Percentiles rank a stretch among this genome's conserved stretches.
Conservation (phyloP, 2,888 invertebrate genomes). For the Molanna angustata region DNA sequence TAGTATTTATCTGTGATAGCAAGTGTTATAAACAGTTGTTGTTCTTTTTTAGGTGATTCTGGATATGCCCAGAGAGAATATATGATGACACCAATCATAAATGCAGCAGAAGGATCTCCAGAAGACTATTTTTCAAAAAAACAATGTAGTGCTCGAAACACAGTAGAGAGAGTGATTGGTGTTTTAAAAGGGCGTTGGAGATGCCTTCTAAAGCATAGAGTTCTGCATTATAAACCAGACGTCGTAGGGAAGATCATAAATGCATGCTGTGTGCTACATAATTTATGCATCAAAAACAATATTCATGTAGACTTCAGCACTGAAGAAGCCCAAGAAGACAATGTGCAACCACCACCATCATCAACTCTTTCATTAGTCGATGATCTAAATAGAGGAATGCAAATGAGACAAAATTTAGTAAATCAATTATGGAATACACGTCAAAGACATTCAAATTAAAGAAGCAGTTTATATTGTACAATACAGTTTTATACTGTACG, state of each 20-base stretch:
- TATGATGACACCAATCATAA: constrained; percentile 3
- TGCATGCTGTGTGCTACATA: constrained; percentile 3
- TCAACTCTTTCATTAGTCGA: neutral
- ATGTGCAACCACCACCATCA: neutral
- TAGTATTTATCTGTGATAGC: neutral
- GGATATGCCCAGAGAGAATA: constrained; percentile 1
- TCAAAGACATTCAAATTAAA: no score
- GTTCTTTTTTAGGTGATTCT: constrained; percentile 4
- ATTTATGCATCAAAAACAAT: neutral
- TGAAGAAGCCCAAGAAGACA: neutral
- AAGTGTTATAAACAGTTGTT: constrained; percentile 1
- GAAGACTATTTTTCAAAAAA: neutral
- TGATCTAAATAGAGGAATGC: constrained; percentile 1
- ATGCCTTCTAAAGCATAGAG: constrained; percentile 3
- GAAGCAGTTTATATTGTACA: no score
- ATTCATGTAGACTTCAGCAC: neutral
- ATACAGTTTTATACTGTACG: no score
- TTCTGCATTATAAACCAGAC: neutral
- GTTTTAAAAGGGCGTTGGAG: constrained; percentile 4
- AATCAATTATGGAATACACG: constrained; percentile 1
- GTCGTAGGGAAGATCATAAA: constrained; percentile 1
- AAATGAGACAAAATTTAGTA: neutral
- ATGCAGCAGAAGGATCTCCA: constrained; percentile 6
- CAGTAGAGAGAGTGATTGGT: constrained; percentile 2
- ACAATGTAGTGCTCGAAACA: constrained; percentile 1